Base-by-base conservation (phyloP, 2,888 invertebrate genomes). In the Himalopsyche tibetana region DNA sequence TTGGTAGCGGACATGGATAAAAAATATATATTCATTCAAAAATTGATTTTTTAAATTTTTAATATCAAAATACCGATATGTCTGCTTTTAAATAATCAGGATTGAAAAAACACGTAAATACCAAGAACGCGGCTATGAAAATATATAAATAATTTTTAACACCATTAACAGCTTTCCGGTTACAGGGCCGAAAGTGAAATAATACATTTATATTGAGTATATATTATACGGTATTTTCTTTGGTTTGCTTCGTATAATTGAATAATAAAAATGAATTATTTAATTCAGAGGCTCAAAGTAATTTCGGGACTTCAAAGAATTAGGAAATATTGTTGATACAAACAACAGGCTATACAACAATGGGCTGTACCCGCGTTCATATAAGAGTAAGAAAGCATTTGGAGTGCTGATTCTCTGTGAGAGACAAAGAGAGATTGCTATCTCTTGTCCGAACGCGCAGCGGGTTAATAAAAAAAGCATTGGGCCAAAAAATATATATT, bases 401-500 rank as follows among this genome's bases (percentile, higher is more conserved):
- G 19, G 63, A 63, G 19, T 28, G 63, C 63, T 8, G 63, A 63
- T 8, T 81, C 63, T 45, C 42, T 63, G 81, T 63, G 81, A 81
- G 63, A 55, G 81, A 84, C 81, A 84, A 84, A 80, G 42, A 63
- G 11, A 84, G 79, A 55, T 80, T 84, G 80, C 56, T 63, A 81
- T 84, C 81, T 81, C 80, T 80, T 42, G 55, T 81, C 56, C 81
- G 19, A 63, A 19, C 63, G 63, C 28, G 19, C 63, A 63, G 63
- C n/a, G 28, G 5, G 28, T 19, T 11, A 11, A 9, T 9, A 19
- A 4, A 19, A 19, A 1, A 19, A 63, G 1, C 5, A 8, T 2
- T 8, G 3, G 63, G 19, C 63, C 63, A 19, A 63, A 63, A 63
- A 56, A 51, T 19, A 74, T 17, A 19, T 19, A 42, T 51, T 9